These are phyloP conservation scores for Syngnathoides biaculeatus DNA, from an alignment of 2,113 vertebrate species.

Conservation along the genomic window DNA sequence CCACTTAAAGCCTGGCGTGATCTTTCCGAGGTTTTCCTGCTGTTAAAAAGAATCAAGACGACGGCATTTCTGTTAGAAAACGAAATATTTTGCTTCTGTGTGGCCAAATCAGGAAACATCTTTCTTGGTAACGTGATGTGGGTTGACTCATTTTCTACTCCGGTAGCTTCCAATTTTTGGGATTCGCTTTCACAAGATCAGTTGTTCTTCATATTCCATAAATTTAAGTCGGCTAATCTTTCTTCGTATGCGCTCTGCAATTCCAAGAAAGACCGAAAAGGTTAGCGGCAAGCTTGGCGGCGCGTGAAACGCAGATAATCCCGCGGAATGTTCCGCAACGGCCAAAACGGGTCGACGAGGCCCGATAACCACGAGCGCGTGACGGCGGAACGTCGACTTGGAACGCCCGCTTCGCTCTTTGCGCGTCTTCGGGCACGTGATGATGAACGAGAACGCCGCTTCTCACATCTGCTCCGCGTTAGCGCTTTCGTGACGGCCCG, in stretches of 20 bases:
- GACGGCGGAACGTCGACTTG: constrained; percentile 13
- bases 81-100: not conserved
- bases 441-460: no score
- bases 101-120: not conserved
- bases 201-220: no score
- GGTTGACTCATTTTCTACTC: no score
- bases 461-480: not conserved
- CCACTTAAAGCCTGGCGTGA: not conserved
- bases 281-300: constrained; percentile 5
- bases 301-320: constrained; percentile 57
- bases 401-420: no score
- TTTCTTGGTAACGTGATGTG: no score
- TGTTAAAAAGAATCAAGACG: constrained; percentile 21
- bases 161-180: no score
- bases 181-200: no score
- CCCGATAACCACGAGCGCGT: constrained; percentile 64
- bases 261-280: not conserved
- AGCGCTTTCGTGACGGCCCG: constrained; percentile 1
- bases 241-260: no score
- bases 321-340: constrained; percentile 56
- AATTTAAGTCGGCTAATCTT: no score
- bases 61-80: constrained; percentile 38
- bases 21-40: constrained; percentile 11
- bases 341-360: constrained; percentile 42
- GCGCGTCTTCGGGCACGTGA: no score